phyloP scores from a whole-genome alignment of 2,797 vertebrate genomes.

The Enteromius treurensis region DNA sequence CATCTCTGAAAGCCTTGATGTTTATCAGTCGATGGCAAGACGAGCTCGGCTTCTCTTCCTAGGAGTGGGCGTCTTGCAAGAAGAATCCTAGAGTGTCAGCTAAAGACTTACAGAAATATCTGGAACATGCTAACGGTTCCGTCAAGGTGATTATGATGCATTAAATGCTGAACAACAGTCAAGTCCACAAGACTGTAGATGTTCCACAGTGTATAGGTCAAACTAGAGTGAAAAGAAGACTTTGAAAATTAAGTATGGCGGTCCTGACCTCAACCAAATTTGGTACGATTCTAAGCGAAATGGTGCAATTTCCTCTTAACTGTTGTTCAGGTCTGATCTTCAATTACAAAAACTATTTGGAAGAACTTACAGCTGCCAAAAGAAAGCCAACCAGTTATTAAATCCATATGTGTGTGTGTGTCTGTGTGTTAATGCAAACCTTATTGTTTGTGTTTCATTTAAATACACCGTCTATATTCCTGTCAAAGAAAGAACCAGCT shows the following conservation, averaged over 20 bases:
- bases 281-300: neutral
- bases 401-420: neutral
- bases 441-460: neutral
- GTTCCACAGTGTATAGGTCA: neutral
- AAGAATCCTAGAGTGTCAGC: constrained; percentile 43
- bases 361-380: neutral
- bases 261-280: constrained; percentile 1
- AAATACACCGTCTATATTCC: neutral
- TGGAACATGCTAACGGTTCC: constrained; percentile 57
- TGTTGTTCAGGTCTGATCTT: neutral
- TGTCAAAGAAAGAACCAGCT: neutral
- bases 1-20: constrained; percentile 17
- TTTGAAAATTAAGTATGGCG: neutral
- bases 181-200: neutral
- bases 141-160: constrained; percentile 3
- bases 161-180: neutral
- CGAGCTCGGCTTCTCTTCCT: neutral
- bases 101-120: constrained; percentile 60
- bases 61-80: constrained; percentile 15
- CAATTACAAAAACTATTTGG: neutral
- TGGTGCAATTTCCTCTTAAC: neutral
- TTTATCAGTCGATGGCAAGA: constrained; percentile 17
- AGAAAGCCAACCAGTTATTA: neutral
- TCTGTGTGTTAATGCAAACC: neutral
- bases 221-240: neutral